Conservation (phyloP, 2,113 vertebrate genomes). For the Mugil cephalus region DNA sequence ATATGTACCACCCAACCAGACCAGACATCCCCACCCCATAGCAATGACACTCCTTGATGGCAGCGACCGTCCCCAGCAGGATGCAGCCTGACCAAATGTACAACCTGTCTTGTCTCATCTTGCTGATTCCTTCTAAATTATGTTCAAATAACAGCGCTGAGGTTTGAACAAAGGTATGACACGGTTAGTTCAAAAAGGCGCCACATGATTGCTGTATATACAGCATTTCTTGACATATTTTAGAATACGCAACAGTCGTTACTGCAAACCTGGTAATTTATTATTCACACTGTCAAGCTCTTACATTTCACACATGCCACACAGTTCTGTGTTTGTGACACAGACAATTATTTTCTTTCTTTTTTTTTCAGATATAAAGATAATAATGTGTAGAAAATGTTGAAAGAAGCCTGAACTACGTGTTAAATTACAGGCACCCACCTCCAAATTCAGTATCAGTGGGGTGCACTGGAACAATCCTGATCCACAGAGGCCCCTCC, state of each 20-base stretch:
- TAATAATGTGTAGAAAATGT: neutral
- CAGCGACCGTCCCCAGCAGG: no score
- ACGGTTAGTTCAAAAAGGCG: neutral
- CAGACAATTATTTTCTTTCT: neutral
- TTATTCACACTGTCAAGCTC: conserved; percentile 34
- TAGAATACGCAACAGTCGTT: no score
- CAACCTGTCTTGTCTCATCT: neutral
- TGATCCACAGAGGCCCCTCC: no score
- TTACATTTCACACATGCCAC: conserved; percentile 12
- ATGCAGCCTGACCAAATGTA: neutral
- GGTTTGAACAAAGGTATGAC: conserved; percentile 9
- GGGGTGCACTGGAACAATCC: no score
- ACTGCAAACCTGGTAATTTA: conserved; percentile 19
- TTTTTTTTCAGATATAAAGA: neutral
- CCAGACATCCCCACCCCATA: no score
- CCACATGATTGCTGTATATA: neutral
- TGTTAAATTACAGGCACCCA: no score
- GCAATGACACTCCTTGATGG: no score
- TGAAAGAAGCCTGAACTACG: neutral
- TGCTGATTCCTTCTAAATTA: neutral
- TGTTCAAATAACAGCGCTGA: neutral
- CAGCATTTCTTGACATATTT: conserved; percentile 40
- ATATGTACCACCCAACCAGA: no score
- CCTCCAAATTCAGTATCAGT: no score
- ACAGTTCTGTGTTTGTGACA: conserved; percentile 16